Percentiles rank a stretch among this genome's conserved stretches.
These are phyloP conservation scores for Julus scanicus DNA, from an alignment of 2,888 invertebrate species.

Conservation along the genomic window DNA sequence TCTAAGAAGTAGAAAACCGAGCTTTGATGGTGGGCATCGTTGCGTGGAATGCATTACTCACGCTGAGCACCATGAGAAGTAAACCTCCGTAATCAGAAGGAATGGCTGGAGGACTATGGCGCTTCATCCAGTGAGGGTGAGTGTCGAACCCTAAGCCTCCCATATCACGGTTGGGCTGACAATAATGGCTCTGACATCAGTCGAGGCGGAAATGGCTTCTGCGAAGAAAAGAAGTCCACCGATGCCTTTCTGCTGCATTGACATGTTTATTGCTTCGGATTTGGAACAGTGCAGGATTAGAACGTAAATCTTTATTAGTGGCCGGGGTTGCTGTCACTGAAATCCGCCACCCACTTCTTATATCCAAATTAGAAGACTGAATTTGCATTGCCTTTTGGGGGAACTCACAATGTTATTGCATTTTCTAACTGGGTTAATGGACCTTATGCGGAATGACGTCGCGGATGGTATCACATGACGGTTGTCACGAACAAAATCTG, in stretches of 20 bases:
- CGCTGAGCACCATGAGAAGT: conserved; percentile 22
- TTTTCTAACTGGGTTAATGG: no score
- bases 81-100: conserved; percentile 2
- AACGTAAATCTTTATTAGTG: conserved; percentile 17
- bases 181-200: conserved; percentile 17
- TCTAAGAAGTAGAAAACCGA: neutral
- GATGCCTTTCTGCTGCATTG: neutral
- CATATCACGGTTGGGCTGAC: conserved; percentile 1
- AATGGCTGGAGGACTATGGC: neutral
- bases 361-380: no score
- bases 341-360: no score
- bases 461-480: no score
- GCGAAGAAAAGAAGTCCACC: neutral
- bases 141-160: conserved; percentile 24
- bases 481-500: no score
- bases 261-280: conserved; percentile 8
- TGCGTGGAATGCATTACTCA: conserved; percentile 26
- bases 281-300: neutral
- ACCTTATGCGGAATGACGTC: no score
- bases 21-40: neutral
- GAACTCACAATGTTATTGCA: no score
- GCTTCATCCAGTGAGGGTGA: neutral
- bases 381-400: no score
- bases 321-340: neutral
- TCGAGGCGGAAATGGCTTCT: conserved; percentile 12